These are phyloP conservation scores for Tipula lateralis DNA, from an alignment of 2,888 invertebrate species.

Conservation along the genomic window DNA sequence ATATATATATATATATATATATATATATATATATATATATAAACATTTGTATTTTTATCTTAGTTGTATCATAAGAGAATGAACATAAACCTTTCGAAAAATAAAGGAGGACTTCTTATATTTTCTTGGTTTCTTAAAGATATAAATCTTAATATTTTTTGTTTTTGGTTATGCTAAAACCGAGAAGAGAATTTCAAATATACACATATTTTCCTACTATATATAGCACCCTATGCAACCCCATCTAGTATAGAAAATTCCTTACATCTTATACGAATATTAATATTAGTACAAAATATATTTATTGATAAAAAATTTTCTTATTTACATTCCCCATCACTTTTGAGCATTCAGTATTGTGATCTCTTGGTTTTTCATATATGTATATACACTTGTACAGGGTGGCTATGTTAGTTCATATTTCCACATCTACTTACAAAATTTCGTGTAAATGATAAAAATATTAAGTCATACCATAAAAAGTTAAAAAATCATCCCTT, in stretches of 20 bases:
- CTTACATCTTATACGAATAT: neutral
- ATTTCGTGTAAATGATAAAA: constrained; percentile 11
- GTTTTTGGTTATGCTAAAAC: neutral
- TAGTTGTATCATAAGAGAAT: neutral
- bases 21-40: too few species aligned
- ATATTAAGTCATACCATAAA: constrained; percentile 7
- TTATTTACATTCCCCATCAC: neutral
- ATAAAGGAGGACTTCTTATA: neutral
- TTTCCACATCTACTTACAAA: neutral
- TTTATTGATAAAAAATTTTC: neutral
- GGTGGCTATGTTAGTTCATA: neutral
- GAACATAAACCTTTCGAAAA: neutral
- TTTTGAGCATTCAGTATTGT: neutral
- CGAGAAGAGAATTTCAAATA: constrained; percentile 11
- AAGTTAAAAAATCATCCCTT: constrained; percentile 19
- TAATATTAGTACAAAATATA: neutral
- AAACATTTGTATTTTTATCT: neutral
- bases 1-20: too few species aligned
- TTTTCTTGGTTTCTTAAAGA: neutral
- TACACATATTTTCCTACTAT: neutral
- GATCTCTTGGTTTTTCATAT: neutral
- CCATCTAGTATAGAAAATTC: neutral
- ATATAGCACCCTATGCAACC: neutral
- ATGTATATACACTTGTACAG: neutral
- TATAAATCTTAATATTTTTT: constrained; percentile 13